Evolutionary conservation across 1,140 invertebrate species (phyloP), one percentile per base, ranked within the genome.

Genomic region (Zaprionus camerounensis): DNA sequence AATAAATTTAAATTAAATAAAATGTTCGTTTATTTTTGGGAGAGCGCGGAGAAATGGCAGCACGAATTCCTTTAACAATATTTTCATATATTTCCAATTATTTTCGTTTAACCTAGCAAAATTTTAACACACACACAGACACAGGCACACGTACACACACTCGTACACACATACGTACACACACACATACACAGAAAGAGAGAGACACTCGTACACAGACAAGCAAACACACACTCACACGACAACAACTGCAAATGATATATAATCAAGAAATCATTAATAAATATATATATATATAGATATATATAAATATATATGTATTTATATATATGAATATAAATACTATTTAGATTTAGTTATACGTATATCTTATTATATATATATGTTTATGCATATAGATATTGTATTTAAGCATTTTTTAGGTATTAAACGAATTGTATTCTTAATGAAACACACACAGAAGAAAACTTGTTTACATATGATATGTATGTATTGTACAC

Each of bases 391-490:
- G 49, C 57, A 78, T 75, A 84, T 83, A 80, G 73, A 84, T 83
- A 80, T 84, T 80, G 66, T 84, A 88, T 88, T 83, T 90, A 88
- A 83, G 81, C 75, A 83, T 87, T 88, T 87, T 64, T 53, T 85
- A 86, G 83, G 84, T 83, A 83, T 87, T 88, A 80, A 80, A 90
- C 67, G 63, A 81, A 83, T 90, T 88, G 85, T 88, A 83, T 84
- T 81, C 84, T 80, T 90, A 84, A 76, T 87, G 74, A 81, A 70
- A 71, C 34, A 78, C 12, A 73, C 22, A 49, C 22, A 55, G 41
- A 41, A 22, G 51, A 61, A 66, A 67, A 51, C 49, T 74, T 76
- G 67, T 74, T 68, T 74, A 49, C 36, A 63, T 63, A 63, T 62
- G 57, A 67, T 55, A 67, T 49, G 28, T 65, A 36, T 58, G 28